Evolutionary conservation across 2,113 vertebrate species (phyloP).

Genomic region (Potamarius usumacintae): DNA sequence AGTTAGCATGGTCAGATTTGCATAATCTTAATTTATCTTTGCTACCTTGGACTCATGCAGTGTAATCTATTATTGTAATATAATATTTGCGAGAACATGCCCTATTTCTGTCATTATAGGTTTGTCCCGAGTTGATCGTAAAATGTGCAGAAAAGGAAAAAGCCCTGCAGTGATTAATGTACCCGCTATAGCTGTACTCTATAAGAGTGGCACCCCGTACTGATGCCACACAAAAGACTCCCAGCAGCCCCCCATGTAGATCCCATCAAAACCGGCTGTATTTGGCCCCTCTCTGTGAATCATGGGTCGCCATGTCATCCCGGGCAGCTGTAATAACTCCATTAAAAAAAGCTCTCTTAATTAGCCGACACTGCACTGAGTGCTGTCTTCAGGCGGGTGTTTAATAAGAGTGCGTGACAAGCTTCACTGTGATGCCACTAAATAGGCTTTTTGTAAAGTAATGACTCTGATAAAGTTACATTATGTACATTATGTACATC

Average conservation of each 20-base stretch:
- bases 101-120: background rate
- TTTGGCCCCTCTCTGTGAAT: slow-evolving; percentile 40
- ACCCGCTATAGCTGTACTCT: slow-evolving; percentile 22
- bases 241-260: slow-evolving; percentile 42
- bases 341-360: slow-evolving; percentile 58
- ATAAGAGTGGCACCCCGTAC: slow-evolving; percentile 40
- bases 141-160: slow-evolving; percentile 11
- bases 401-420: slow-evolving; percentile 43
- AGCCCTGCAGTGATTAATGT: slow-evolving; percentile 47
- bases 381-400: slow-evolving; percentile 52
- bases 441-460: slow-evolving; percentile 42
- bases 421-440: slow-evolving; percentile 46
- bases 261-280: slow-evolving; percentile 43
- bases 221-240: slow-evolving; percentile 53
- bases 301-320: slow-evolving; percentile 45
- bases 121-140: background rate
- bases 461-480: slow-evolving; percentile 47
- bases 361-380: slow-evolving; percentile 49
- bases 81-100: background rate
- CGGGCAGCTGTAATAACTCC: slow-evolving; percentile 56
- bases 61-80: background rate
- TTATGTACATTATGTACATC: slow-evolving; percentile 47
- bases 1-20: background rate
- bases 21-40: slow-evolving; percentile 8
- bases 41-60: background rate